Evolutionary conservation across 2,888 invertebrate genomes (phyloP), one percentile per base, ranked within the genome.

Genomic region (Mesoligia furuncula): DNA sequence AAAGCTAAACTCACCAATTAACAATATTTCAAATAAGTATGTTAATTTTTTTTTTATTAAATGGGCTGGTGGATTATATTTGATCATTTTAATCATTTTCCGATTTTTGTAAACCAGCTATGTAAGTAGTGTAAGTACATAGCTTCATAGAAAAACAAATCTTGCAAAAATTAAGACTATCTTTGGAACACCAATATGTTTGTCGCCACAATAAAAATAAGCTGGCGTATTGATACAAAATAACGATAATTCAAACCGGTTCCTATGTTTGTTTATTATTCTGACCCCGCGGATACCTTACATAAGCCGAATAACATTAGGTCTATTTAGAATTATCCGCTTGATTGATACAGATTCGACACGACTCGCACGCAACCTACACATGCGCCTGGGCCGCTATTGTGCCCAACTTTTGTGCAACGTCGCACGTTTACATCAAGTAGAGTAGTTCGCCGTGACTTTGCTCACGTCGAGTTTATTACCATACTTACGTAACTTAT

Each of bases 391-490:
- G 48, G 51, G 66, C 65, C 45, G 45, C 74, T 75, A 75, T 83
- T 85, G 70, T 77, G 67, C 31, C 15, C 65, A 57, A 72, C 31
- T 59, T 83, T 61, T 83, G 72, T 75, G 73, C 71, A 85, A 83
- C 74, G 67, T 59, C 15, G 27, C 54, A 62, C 76, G 45, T 68
- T 75, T 51, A 57, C 74, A 36, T 54, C 48, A 72, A 59, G 70
- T 67, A 71, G 57, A 84, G 73, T 62, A 57, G 78, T 79, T 86
- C 66, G 67, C 86, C 88, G 79, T 87, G 86, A 87, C 88, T 87
- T 88, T 88, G 86, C 73, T 78, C 78, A 80, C 79, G 81, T 57
- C 69, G 64, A 59, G 7, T 61, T 42, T 57, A 70, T 67, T 79
- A 74, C 31, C 75, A 75, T 64, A 66, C 24, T 88, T 81, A 80